Conservation (phyloP, 2,113 vertebrate species). For the Balaeniceps rex region DNA sequence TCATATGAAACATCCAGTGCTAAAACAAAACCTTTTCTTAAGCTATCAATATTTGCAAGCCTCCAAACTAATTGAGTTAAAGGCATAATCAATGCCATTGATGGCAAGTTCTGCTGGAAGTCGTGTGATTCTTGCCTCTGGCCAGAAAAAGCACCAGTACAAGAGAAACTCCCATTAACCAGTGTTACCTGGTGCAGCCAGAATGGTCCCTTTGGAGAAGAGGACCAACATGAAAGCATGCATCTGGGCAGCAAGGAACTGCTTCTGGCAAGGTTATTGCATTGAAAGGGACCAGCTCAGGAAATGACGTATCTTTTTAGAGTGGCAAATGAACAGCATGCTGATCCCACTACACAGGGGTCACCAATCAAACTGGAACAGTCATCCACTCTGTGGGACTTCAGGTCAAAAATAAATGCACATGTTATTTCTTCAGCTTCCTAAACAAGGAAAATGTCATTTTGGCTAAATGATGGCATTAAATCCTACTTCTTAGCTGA, state of each 20-base stretch:
- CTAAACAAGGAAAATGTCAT: background rate
- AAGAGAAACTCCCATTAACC: background rate
- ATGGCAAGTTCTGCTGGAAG: background rate
- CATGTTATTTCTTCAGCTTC: background rate
- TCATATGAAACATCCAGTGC: background rate
- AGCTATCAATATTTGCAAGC: background rate
- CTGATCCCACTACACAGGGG: background rate
- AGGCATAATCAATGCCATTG: background rate
- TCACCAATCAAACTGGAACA: background rate
- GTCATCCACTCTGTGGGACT: background rate
- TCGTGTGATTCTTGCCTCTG: background rate
- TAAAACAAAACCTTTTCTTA: background rate
- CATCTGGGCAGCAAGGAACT: background rate
- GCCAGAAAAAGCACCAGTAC: background rate
- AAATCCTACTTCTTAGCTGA: background rate
- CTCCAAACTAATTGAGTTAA: constrained; percentile 12
- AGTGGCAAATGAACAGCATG: background rate
- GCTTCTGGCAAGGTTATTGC: background rate
- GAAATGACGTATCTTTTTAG: background rate
- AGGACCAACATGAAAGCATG: background rate
- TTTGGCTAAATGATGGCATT: background rate
- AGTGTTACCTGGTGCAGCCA: background rate
- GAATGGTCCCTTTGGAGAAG: background rate
- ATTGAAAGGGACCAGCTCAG: background rate
- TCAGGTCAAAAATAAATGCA: background rate